A percentile compares a stretch with the other conserved stretches of the same genome.
Evolutionary conservation across 2,888 invertebrate species (phyloP).

Genomic region (Hemaris fuciformis): DNA sequence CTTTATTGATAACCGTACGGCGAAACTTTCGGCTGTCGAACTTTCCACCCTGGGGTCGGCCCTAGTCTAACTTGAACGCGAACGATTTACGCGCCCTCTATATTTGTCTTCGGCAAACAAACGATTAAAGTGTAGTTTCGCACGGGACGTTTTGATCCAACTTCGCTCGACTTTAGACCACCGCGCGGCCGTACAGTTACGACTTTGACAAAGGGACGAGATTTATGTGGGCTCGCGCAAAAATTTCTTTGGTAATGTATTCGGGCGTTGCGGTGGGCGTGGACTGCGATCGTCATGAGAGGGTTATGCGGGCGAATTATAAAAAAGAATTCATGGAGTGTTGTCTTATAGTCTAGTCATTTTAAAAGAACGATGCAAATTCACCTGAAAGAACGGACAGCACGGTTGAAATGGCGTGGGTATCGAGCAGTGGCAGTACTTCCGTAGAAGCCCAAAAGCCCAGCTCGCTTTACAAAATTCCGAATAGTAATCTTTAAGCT

Average conservation of each 20-base stretch:
- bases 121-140: constrained; percentile 27
- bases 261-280: not conserved
- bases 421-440: no score
- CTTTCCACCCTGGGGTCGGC: constrained; percentile 8
- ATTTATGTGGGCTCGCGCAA: not conserved
- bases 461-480: no score
- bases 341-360: no score
- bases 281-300: not conserved
- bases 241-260: not conserved
- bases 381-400: no score
- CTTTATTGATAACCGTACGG: constrained; percentile 18
- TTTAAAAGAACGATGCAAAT: no score
- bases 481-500: no score
- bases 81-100: constrained; percentile 10
- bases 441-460: no score
- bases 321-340: not conserved
- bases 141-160: constrained; percentile 20
- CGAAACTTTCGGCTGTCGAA: constrained; percentile 12
- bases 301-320: not conserved
- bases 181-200: constrained; percentile 5
- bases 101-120: constrained; percentile 8
- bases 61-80: not conserved
- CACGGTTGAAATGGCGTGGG: no score
- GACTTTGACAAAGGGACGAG: not conserved
- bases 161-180: constrained; percentile 20